These are phyloP conservation scores for Plotosus lineatus DNA, from an alignment of 2,113 vertebrate species.

Conservation along the genomic window DNA sequence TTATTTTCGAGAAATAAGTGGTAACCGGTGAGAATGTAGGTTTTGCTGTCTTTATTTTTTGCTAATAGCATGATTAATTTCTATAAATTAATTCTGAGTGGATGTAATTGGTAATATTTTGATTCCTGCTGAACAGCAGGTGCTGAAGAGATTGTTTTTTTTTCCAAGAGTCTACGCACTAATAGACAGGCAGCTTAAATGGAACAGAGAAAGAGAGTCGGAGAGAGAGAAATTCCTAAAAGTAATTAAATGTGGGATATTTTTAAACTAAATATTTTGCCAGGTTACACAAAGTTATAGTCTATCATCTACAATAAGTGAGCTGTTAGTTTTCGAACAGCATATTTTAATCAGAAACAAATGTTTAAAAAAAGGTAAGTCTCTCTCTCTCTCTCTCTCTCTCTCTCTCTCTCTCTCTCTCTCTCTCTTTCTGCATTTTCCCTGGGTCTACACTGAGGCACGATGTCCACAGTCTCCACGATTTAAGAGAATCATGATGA, in stretches of 20 bases:
- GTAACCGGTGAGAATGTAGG: constrained; percentile 55
- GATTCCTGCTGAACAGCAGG: constrained; percentile 35
- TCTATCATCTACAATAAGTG: neutral
- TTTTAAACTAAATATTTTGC: neutral
- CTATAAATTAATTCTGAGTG: constrained; percentile 48
- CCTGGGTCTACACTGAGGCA: no score
- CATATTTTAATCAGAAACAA: neutral
- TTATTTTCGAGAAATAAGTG: constrained; percentile 56
- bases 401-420: no score
- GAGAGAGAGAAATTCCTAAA: neutral
- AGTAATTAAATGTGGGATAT: neutral
- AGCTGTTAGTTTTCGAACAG: neutral
- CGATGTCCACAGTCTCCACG: no score
- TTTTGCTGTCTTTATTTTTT: constrained; percentile 57
- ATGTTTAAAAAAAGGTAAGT: no score
- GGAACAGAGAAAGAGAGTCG: neutral
- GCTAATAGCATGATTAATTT: constrained; percentile 66
- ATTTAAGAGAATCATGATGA: no score
- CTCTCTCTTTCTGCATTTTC: no score
- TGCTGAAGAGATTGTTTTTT: constrained; percentile 23
- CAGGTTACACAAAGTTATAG: neutral
- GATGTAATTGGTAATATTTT: constrained; percentile 32
- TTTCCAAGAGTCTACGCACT: neutral
- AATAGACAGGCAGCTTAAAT: neutral
- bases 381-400: no score